Evolutionary conservation across 1,140 invertebrate species (phyloP).

Genomic region (Triops longicaudatus): DNA sequence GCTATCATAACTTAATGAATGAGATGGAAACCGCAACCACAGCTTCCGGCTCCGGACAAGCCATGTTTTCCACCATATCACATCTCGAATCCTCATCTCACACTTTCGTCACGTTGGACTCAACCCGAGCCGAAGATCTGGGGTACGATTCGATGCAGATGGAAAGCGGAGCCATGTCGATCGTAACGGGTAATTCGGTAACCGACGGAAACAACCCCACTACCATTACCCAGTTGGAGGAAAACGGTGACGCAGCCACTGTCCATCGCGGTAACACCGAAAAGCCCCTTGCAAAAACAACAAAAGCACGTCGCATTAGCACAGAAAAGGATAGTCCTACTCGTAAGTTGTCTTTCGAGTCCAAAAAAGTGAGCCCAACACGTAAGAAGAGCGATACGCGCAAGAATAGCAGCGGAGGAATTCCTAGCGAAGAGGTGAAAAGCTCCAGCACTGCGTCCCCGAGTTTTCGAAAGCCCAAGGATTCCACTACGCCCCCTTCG

Average conservation of each 20-base stretch:
- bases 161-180: background rate
- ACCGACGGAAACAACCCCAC: background rate
- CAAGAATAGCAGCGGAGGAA: slow-evolving; percentile 23
- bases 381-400: slow-evolving; percentile 22
- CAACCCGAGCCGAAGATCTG: background rate
- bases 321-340: background rate
- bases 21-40: slow-evolving; percentile 24
- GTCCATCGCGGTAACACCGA: background rate
- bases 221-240: background rate
- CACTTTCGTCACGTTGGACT: background rate
- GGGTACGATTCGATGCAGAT: background rate
- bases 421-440: background rate
- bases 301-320: slow-evolving; percentile 18
- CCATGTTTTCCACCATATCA: background rate
- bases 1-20: slow-evolving; percentile 26
- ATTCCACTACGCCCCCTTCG: background rate
- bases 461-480: background rate
- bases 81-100: background rate
- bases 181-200: background rate
- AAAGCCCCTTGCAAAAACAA: slow-evolving; percentile 4
- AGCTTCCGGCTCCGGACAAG: background rate
- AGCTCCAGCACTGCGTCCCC: background rate
- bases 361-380: slow-evolving; percentile 2
- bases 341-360: background rate
- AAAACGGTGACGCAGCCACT: background rate